Evolutionary conservation across 2,797 vertebrate species (phyloP).

Genomic region (Odontamblyopus lacepedii): DNA sequence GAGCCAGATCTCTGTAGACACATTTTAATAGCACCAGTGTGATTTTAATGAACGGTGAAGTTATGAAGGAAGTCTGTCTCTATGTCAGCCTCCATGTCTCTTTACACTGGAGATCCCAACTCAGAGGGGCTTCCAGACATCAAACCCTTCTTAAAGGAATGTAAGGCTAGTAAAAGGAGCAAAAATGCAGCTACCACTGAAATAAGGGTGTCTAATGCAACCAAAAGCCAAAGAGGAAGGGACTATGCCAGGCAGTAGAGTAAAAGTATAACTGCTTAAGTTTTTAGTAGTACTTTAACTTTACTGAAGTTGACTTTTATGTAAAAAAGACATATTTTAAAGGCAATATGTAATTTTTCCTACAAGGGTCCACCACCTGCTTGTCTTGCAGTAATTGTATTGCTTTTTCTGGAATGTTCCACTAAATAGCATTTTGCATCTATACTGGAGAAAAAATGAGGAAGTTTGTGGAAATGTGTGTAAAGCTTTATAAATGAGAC

Average conservation of each 20-base stretch:
- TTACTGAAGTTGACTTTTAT: background rate
- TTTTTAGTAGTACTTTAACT: background rate
- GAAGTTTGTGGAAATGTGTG: too few relatives aligned
- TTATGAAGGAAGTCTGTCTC: constrained; percentile 39
- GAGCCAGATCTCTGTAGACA: constrained; percentile 32
- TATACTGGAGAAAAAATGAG: background rate
- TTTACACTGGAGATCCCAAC: constrained; percentile 28
- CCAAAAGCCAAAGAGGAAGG: constrained; percentile 38
- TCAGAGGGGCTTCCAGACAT: constrained; percentile 47
- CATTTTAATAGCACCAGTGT: constrained; percentile 37
- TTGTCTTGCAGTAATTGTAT: too few relatives aligned
- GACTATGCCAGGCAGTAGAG: background rate
- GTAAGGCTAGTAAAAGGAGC: constrained; percentile 23
- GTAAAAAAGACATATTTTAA: background rate
- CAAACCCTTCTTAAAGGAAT: constrained; percentile 34
- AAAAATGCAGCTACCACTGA: constrained; percentile 30
- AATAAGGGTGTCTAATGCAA: constrained; percentile 39
- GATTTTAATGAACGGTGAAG: constrained; percentile 58
- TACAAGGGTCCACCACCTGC: too few relatives aligned
- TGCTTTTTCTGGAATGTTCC: background rate
- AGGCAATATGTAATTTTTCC: background rate
- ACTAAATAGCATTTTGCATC: background rate
- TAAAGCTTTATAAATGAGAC: too few relatives aligned
- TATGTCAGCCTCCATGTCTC: constrained; percentile 21
- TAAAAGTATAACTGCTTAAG: background rate